Evolutionary conservation across 2,888 invertebrate genomes (phyloP), one percentile per base, ranked within the genome.

Genomic region (Oscheius sp.): DNA sequence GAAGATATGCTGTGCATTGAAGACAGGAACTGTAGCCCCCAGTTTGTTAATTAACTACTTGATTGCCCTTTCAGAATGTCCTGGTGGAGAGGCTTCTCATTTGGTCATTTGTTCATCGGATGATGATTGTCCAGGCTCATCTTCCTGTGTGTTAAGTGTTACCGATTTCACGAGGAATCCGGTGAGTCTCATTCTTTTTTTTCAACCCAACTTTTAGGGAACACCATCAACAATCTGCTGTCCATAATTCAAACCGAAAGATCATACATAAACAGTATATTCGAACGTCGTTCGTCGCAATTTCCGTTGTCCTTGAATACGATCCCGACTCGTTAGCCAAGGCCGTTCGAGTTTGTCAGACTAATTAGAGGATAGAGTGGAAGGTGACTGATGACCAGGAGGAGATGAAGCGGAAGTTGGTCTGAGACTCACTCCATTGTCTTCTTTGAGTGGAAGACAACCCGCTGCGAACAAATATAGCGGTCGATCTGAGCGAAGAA

Each of bases 271-370:
- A 44, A 28, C 41, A 20, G 22, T 44, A 41, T 12, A 12, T 17
- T 14, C 38, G 2, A 3, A 9, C 51, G 33, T 32, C 36, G 17
- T 22, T 33, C 6, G 56, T 59, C 44, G 59, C 59, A 59, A 59
- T 59, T 41, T 59, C 59, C 44, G 59, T 20, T 28, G 41, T 14
- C 59, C 59, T 59, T 59, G 59, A 59, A 59, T 59, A 26, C 44
- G 59, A 59, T 59, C 59, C 59, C 26, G 59, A 44, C 20, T 56
- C 56, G 56, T 56, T 56, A 56, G 36, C 36, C 56, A 38, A 56
- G 59, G 59, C 30, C 59, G 44, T 6, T 9, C 32, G 33, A 54
- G 33, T 54, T 54, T 54, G 54, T 54, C 54, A 54, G 33, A 20
- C 54, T 54, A 54, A 54, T 54, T 28, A 54, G 54, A 54, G 54